Evolutionary conservation across 2,797 vertebrate species (phyloP).

Genomic region (Typhlichthys eigenmanni): DNA sequence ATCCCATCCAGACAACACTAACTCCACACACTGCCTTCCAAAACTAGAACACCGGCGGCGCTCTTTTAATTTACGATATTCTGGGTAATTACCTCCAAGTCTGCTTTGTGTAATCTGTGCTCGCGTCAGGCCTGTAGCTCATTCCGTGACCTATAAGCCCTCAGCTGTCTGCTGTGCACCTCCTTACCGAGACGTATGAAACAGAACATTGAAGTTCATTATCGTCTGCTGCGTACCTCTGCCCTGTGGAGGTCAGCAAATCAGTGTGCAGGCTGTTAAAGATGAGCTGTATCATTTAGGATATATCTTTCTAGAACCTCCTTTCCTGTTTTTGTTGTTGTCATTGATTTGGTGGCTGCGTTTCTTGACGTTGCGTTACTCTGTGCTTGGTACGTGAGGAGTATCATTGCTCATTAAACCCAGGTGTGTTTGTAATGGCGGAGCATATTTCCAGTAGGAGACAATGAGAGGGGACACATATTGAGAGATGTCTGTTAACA

Average conservation of each 20-base stretch:
- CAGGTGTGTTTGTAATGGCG: too few species aligned
- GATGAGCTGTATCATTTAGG: too few species aligned
- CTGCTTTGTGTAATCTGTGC: conserved; percentile 70
- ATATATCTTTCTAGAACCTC: too few species aligned
- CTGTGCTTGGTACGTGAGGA: too few species aligned
- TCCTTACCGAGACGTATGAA: conserved; percentile 70
- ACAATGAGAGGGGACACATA: too few species aligned
- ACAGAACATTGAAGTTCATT: conserved; percentile 73
- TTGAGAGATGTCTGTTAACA: too few species aligned
- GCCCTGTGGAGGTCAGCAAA: conserved; percentile 65
- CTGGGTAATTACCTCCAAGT: conserved; percentile 72
- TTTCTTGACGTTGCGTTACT: too few species aligned
- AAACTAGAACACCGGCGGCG: conserved; percentile 55
- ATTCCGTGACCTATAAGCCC: conserved; percentile 63
- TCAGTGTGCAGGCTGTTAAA: conserved; percentile 33
- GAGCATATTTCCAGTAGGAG: too few species aligned
- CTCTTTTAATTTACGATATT: conserved; percentile 69
- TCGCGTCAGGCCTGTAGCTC: conserved; percentile 57
- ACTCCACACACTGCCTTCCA: conserved; percentile 41
- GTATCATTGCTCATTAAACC: too few species aligned
- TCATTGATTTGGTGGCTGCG: neutral
- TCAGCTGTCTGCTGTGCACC: conserved; percentile 58
- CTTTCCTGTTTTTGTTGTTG: neutral
- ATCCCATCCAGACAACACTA: conserved; percentile 47
- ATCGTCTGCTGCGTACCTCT: conserved; percentile 56